Evolutionary conservation across 1,140 invertebrate species (phyloP).

Genomic region (Tribolium castaneum): DNA sequence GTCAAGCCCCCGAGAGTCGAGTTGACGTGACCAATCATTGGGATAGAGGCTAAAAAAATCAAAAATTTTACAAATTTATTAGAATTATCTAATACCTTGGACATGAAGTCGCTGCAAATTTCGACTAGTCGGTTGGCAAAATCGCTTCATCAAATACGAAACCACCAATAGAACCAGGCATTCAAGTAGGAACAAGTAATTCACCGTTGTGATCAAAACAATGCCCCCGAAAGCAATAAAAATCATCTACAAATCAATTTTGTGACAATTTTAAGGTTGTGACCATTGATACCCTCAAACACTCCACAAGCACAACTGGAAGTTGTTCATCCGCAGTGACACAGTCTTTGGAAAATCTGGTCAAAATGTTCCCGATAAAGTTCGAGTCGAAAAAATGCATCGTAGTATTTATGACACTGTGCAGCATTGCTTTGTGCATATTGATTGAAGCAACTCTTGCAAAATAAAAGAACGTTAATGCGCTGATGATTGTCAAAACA

Average conservation of each 20-base stretch:
- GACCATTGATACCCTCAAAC: conserved; percentile 35
- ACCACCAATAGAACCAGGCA: conserved; percentile 67
- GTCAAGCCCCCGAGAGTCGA: conserved; percentile 78
- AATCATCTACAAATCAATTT: conserved; percentile 46
- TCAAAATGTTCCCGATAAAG: neutral
- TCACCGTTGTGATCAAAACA: conserved; percentile 49
- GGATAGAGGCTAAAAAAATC: conserved; percentile 64
- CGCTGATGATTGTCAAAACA: conserved; percentile 49
- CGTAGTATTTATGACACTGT: conserved; percentile 69
- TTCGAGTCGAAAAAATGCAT: neutral
- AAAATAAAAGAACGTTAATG: conserved; percentile 64
- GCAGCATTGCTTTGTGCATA: conserved; percentile 76
- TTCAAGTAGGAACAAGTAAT: conserved; percentile 57
- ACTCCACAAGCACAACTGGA: neutral
- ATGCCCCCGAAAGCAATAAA: conserved; percentile 47
- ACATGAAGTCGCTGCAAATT: conserved; percentile 76
- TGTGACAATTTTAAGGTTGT: neutral
- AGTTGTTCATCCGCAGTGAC: neutral
- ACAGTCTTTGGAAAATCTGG: neutral
- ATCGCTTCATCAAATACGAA: conserved; percentile 68
- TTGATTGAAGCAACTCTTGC: conserved; percentile 73
- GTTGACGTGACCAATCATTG: conserved; percentile 76
- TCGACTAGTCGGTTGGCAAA: conserved; percentile 73
- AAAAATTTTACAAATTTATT: conserved; percentile 64
- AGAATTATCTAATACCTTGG: conserved; percentile 65